Evolutionary conservation across 2,888 invertebrate species (phyloP).

Genomic region (Orchestes rusci): DNA sequence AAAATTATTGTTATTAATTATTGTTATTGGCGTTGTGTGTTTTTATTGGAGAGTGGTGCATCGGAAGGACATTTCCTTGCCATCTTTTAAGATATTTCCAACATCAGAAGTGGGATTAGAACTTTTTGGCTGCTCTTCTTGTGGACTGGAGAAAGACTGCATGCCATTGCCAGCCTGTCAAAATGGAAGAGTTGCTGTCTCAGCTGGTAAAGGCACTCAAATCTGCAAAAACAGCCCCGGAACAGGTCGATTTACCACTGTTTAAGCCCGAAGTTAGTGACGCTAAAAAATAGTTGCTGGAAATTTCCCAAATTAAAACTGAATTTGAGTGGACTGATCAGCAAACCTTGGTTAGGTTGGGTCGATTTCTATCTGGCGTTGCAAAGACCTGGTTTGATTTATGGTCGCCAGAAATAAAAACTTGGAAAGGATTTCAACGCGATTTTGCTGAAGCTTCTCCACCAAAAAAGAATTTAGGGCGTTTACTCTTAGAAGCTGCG

Average conservation of each 20-base stretch:
- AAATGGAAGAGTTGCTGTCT: too few species aligned
- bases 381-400: constrained; percentile 20
- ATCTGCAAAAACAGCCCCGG: constrained; percentile 8
- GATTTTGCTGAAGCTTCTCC: constrained; percentile 29
- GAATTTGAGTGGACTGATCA: constrained; percentile 13
- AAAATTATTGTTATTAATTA: too few species aligned
- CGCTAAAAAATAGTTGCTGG: constrained; percentile 1
- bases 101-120: too few species aligned
- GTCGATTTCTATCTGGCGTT: constrained; percentile 18
- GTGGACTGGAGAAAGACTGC: too few species aligned
- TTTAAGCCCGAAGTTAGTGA: constrained; percentile 15
- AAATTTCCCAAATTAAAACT: constrained; percentile 18
- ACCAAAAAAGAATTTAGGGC: constrained; percentile 23
- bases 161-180: too few species aligned
- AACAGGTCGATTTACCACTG: constrained; percentile 22
- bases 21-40: too few species aligned
- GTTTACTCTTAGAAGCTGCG: too few species aligned
- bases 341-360: constrained; percentile 20
- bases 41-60: too few species aligned
- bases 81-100: too few species aligned
- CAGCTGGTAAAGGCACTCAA: too few species aligned
- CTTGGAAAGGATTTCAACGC: constrained; percentile 25
- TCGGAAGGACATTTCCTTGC: too few species aligned
- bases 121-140: too few species aligned
- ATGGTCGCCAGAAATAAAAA: constrained; percentile 24